A percentile compares a stretch with the other conserved stretches of the same genome.
These are phyloP conservation scores for Onthophagus sagittarius DNA, from an alignment of 2,888 invertebrate species.

Conservation along the genomic window DNA sequence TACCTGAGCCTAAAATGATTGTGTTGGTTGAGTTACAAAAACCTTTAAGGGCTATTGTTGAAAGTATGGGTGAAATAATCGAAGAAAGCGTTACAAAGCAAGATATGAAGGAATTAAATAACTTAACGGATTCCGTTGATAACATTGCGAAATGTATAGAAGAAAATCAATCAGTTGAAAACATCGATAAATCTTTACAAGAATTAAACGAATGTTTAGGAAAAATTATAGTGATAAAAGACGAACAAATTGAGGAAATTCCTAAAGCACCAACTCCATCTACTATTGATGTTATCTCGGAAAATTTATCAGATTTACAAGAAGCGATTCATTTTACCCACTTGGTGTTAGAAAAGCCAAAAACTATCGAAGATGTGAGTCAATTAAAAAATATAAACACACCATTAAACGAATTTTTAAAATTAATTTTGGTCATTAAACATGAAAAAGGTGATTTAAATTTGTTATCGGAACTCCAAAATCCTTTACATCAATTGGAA, in stretches of 20 bases:
- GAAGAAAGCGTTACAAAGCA: constrained; percentile 28
- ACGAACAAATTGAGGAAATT: constrained; percentile 18
- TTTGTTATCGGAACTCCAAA: constrained; percentile 36
- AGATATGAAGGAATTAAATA: constrained; percentile 33
- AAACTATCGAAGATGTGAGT: constrained; percentile 33
- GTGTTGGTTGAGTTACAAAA: constrained; percentile 38
- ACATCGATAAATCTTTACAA: constrained; percentile 35
- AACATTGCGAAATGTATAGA: constrained; percentile 28
- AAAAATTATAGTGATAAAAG: constrained; percentile 11
- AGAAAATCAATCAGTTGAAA: constrained; percentile 21
- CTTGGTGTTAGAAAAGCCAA: constrained; percentile 32
- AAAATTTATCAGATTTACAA: constrained; percentile 34
- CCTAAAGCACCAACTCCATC: constrained; percentile 18
- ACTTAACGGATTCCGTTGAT: constrained; percentile 34
- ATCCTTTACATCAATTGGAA: constrained; percentile 37
- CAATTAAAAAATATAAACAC: constrained; percentile 37
- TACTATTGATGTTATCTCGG: constrained; percentile 31
- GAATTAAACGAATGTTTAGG: constrained; percentile 29
- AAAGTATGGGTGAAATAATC: constrained; percentile 26
- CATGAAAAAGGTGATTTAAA: constrained; percentile 36
- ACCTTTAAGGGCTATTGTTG: constrained; percentile 37
- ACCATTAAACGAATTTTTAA: constrained; percentile 37
- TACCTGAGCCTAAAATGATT: constrained; percentile 28
- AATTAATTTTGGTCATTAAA: constrained; percentile 37
- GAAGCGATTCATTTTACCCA: constrained; percentile 37